These are phyloP conservation scores for Congeria kusceri DNA, from an alignment of 2,888 invertebrate species.

Conservation along the genomic window DNA sequence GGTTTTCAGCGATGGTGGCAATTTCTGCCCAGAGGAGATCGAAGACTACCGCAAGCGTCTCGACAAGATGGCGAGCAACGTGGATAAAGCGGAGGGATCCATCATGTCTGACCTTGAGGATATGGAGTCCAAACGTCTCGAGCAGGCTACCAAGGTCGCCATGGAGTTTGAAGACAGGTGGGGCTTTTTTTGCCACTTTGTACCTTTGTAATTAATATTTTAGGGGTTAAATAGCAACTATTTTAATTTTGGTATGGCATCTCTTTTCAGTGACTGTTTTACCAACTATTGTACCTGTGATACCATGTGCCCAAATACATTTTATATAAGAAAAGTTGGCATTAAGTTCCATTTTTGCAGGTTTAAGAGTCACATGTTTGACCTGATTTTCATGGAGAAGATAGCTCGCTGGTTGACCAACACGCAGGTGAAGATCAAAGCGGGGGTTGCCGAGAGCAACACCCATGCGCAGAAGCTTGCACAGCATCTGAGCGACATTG, in stretches of 20 bases:
- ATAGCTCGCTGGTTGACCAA: conserved; percentile 85
- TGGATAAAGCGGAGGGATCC: conserved; percentile 83
- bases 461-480: conserved; percentile 81
- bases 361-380: conserved; percentile 85
- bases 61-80: conserved; percentile 83
- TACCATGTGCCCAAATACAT: no score
- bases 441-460: conserved; percentile 84
- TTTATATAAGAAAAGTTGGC: no score
- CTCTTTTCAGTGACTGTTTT: not conserved
- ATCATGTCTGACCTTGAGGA: conserved; percentile 85
- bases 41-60: conserved; percentile 83
- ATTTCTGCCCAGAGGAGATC: conserved; percentile 85
- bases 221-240: not conserved
- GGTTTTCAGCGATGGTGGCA: conserved; percentile 85
- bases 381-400: conserved; percentile 85
- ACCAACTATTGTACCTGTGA: no score
- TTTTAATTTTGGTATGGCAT: not conserved
- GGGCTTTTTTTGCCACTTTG: not conserved
- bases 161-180: conserved; percentile 85
- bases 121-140: conserved; percentile 84
- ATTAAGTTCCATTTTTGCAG: conserved; percentile 66
- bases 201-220: not conserved
- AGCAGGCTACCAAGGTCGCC: conserved; percentile 83
- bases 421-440: conserved; percentile 85
- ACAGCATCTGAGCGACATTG: conserved; percentile 77